Percentiles rank a stretch among this genome's conserved stretches.
Evolutionary conservation across 2,113 vertebrate genomes (phyloP).

Genomic region (chimpanzee (Pan troglodytes)): NHGRI_mPanTro3-v2.1_pri NC_072413.2:74087001-74087500

Average conservation of each 20-base stretch:
- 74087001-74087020: no score
- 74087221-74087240: not conserved
- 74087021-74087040: no score
- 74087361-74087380: not conserved
- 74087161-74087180: not conserved
- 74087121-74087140: no score
- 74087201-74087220: not conserved
- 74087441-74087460: conserved; percentile 9
- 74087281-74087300: not conserved
- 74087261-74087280: not conserved
- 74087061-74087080: no score
- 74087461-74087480: not conserved
- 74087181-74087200: not conserved
- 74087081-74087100: no score
- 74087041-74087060: no score
- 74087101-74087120: no score
- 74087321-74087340: not conserved
- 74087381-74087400: not conserved
- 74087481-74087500: not conserved
- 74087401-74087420: not conserved
- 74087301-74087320: not conserved
- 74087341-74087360: not conserved
- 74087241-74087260: not conserved
- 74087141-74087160: not conserved
- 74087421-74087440: not conserved